A percentile compares a stretch with the other conserved stretches of the same genome.
phyloP scores from a whole-genome alignment of 2,888 invertebrate species.

The Eurytoma adleriae region DNA sequence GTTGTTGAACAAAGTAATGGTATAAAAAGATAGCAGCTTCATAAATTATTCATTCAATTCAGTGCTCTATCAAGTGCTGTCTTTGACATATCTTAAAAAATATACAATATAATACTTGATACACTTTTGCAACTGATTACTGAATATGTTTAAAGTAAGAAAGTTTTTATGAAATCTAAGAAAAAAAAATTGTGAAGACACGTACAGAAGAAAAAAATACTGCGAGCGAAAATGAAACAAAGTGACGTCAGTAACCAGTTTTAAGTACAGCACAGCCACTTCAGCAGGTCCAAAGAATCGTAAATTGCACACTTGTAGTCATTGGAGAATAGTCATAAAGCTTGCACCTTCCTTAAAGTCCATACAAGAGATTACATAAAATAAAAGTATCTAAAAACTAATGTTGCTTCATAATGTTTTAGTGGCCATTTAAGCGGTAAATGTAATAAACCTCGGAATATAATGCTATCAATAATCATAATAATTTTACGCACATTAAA shows the following conservation, averaged over 20 bases:
- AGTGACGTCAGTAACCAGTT: slow-evolving; percentile 56
- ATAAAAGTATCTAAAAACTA: slow-evolving; percentile 41
- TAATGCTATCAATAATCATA: slow-evolving; percentile 54
- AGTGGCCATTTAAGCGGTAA: slow-evolving; percentile 27
- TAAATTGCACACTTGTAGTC: slow-evolving; percentile 48
- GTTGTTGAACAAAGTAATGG: slow-evolving; percentile 21
- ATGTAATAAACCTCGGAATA: slow-evolving; percentile 37
- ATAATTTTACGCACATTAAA: slow-evolving; percentile 50
- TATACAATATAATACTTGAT: slow-evolving; percentile 55
- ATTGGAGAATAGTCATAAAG: slow-evolving; percentile 45
- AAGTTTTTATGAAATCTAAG: slow-evolving; percentile 24
- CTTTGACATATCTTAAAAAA: slow-evolving; percentile 42
- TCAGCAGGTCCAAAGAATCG: slow-evolving; percentile 50
- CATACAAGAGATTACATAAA: slow-evolving; percentile 45
- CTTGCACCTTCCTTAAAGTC: slow-evolving; percentile 40
- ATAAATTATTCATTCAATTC: slow-evolving; percentile 29
- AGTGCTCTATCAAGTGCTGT: slow-evolving; percentile 45
- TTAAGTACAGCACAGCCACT: slow-evolving; percentile 59
- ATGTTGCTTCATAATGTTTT: slow-evolving; percentile 29
- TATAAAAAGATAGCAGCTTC: slow-evolving; percentile 33
- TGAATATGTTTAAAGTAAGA: slow-evolving; percentile 25
- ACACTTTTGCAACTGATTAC: slow-evolving; percentile 55
- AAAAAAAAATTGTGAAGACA: slow-evolving; percentile 18
- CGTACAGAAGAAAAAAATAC: slow-evolving; percentile 20
- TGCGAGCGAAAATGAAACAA: slow-evolving; percentile 29